phyloP scores from a whole-genome alignment of 2,888 invertebrate species.

The Phragmatobia fuliginosa region DNA sequence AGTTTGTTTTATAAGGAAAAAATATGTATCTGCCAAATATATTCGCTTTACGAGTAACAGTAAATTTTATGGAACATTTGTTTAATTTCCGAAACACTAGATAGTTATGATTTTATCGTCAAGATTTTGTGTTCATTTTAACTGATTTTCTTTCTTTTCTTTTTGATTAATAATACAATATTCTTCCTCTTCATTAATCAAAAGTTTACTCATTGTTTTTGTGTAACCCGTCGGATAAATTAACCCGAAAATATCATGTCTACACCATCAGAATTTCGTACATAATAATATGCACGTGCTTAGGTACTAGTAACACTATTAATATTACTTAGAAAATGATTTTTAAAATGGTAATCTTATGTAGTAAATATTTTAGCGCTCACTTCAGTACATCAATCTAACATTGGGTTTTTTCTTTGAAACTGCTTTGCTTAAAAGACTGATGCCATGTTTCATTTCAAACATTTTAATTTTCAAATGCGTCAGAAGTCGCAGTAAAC shows the following conservation, averaged over 20 bases:
- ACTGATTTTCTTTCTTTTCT: too few species aligned
- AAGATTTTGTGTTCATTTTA: background rate
- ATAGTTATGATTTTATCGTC: background rate
- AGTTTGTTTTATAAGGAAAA: slow-evolving; percentile 62
- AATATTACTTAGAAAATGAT: too few species aligned
- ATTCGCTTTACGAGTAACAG: slow-evolving; percentile 31
- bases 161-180: too few species aligned
- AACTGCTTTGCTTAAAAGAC: background rate
- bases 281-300: too few species aligned
- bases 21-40: slow-evolving; percentile 60
- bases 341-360: too few species aligned
- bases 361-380: background rate
- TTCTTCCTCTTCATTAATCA: background rate
- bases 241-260: background rate
- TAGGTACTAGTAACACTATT: too few species aligned
- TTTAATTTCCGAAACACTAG: slow-evolving; percentile 16
- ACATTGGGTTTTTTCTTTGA: background rate
- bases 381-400: too few species aligned
- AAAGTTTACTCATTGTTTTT: background rate
- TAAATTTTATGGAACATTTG: slow-evolving; percentile 30
- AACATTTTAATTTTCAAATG: slow-evolving; percentile 37
- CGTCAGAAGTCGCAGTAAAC: slow-evolving; percentile 28
- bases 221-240: background rate
- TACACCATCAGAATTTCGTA: background rate
- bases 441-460: slow-evolving; percentile 41